Evolutionary conservation across 92 coral and sea anemone species (phyloP), one percentile per base, ranked within the genome.

Genomic region (Muricea muricata): DNA sequence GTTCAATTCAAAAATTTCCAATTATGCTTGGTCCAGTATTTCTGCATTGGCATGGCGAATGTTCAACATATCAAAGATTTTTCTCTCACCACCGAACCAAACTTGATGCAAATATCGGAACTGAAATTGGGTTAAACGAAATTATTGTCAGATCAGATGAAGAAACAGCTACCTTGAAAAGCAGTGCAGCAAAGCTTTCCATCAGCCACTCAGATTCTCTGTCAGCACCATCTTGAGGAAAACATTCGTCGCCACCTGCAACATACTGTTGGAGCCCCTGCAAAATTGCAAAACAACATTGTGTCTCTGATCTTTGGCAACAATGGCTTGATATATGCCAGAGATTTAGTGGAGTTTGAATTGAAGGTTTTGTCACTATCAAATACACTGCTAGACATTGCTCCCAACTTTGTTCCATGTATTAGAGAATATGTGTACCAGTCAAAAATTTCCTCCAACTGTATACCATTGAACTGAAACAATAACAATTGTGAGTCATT

Each of bases 161-260:
- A 24, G 75, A 69, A 33, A 37, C 10, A n/a, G 75, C 75, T 11
- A 17, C 35, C 1, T 17, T 37, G 24, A 69, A 69, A 37, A 37
- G 75, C 75, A 17, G n/a, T 69, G 1, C 7, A 69, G 24, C 75
- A 69, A 20, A 33, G 75, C 50, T 69, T 69, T 24, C 75, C 75
- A 34, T 0, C 0, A 0, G 75, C 75, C 50, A 37, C 50, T 20
- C 47, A 41, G 24, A 1, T 69, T 7, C 46, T 69, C 12, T 69
- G 75, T 28, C 47, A 1, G 48, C 47, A 50, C 18, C 48, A 69
- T 20, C 23, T 69, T 15, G 50, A 69, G 18, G 75, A 69, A 17
- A 69, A 69, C 35, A 50, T 33, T 28, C 18, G 75, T 0, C 47
- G 75, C 2, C 50, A 69, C 0, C 18, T 67, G 17, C 42, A 30